Conservation (phyloP, 2,113 vertebrate genomes). For the Octodon degus region DNA sequence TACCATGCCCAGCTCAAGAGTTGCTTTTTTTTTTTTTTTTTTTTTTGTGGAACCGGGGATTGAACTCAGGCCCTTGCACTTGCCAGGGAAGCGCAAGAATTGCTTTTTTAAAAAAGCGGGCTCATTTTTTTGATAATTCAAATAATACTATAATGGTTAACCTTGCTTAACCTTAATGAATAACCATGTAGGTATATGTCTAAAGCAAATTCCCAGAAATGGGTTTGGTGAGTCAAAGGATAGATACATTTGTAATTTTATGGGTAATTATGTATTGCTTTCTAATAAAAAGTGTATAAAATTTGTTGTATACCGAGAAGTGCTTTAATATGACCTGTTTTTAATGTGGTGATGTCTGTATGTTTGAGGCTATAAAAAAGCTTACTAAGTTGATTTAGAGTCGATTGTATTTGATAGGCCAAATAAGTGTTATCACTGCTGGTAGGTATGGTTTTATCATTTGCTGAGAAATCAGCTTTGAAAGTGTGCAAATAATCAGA, state of each 20-base stretch:
- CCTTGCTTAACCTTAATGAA: not conserved
- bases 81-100: not conserved
- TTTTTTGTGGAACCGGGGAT: no score
- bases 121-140: constrained; percentile 27
- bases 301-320: not conserved
- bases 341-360: not conserved
- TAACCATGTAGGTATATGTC: not conserved
- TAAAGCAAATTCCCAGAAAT: constrained; percentile 30
- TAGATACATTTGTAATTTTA: not conserved
- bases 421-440: not conserved
- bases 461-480: not conserved
- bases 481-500: not conserved
- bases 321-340: not conserved
- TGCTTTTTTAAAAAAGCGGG: not conserved
- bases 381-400: not conserved
- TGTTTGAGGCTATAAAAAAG: not conserved
- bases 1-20: not conserved
- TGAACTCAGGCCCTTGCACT: no score
- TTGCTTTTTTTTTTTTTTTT: no score
- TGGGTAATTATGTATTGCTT: not conserved
- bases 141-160: not conserved
- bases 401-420: not conserved
- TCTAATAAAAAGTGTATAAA: not conserved
- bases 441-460: not conserved
- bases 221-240: constrained; percentile 16